These are phyloP conservation scores for Mastomys coucha DNA, from an alignment of 2,113 vertebrate species.

Conservation along the genomic window DNA sequence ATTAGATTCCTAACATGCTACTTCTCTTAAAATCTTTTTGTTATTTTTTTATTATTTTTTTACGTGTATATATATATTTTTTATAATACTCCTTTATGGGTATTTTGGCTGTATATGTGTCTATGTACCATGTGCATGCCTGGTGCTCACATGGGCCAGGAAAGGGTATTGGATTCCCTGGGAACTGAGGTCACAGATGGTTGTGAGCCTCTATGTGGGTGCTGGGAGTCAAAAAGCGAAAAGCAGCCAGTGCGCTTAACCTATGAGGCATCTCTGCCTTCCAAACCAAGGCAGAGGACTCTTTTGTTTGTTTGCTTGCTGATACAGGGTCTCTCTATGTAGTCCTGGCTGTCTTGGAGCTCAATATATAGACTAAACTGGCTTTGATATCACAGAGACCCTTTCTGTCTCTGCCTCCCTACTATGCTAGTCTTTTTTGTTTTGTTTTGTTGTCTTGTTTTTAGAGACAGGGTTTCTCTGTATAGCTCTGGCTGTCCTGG, in stretches of 20 bases:
- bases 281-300: background rate
- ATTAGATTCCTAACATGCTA: background rate
- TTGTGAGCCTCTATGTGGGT: background rate
- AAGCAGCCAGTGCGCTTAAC: background rate
- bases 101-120: background rate
- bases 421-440: too few species aligned
- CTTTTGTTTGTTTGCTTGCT: background rate
- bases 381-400: background rate
- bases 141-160: background rate
- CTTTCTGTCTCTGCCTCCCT: background rate
- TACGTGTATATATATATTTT: background rate
- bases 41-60: background rate
- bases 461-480: too few species aligned
- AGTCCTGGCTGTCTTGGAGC: background rate
- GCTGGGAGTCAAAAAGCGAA: background rate
- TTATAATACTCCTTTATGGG: too few species aligned
- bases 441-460: too few species aligned
- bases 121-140: background rate
- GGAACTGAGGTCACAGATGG: background rate
- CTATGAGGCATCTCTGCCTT: background rate
- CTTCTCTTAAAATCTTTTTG: background rate
- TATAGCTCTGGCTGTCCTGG: too few species aligned
- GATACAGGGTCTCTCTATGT: background rate
- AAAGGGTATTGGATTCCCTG: background rate
- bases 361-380: background rate